These are phyloP conservation scores for Threskiornis aethiopicus DNA, from an alignment of 2,797 vertebrate genomes.

Conservation along the genomic window DNA sequence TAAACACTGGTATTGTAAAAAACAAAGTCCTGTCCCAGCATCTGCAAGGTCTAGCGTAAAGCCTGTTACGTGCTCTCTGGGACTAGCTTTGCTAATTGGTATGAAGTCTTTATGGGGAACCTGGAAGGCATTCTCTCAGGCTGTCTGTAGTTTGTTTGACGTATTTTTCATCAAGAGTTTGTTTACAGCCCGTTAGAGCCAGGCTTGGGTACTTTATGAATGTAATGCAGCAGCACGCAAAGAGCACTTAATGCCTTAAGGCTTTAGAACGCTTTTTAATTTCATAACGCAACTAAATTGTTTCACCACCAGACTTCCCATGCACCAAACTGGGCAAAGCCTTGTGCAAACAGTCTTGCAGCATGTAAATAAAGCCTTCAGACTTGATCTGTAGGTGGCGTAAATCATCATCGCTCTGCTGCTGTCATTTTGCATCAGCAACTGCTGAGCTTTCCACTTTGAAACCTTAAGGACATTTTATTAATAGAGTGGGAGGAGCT, in stretches of 20 bases:
- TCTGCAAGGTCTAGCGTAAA: neutral
- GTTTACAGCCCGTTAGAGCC: neutral
- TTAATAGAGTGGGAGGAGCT: neutral
- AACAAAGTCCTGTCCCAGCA: neutral
- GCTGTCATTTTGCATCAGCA: neutral
- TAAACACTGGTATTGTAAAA: neutral
- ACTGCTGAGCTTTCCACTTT: neutral
- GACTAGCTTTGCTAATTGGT: neutral
- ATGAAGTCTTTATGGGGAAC: neutral
- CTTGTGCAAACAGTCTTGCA: neutral
- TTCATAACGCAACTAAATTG: neutral
- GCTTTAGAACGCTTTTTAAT: neutral
- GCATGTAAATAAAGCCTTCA: conserved; percentile 13
- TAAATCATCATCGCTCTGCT: neutral
- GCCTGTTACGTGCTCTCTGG: neutral
- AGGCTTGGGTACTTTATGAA: neutral
- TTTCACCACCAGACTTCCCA: neutral
- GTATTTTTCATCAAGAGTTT: neutral
- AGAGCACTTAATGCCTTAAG: neutral
- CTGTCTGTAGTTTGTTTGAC: neutral
- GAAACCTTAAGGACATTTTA: neutral
- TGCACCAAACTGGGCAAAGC: neutral
- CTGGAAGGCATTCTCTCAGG: neutral
- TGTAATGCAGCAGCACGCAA: neutral
- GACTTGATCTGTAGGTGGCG: neutral